Conservation (phyloP, 1,140 invertebrate genomes). For the Matsumurasca onukii region DNA sequence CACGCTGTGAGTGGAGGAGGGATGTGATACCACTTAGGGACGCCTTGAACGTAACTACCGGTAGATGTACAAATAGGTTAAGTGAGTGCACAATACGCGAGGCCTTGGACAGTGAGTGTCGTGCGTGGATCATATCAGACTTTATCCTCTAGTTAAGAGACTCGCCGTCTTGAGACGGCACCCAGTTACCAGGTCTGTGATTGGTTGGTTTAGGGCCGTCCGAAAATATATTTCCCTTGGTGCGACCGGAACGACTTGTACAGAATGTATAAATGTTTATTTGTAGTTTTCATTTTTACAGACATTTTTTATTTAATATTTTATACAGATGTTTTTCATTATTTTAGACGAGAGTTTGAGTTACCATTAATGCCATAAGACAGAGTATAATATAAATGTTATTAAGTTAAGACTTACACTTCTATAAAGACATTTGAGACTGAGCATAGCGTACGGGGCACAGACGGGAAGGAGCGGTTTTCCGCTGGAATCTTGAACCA, state of each 20-base stretch:
- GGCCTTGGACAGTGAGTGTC: background rate
- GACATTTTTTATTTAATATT: constrained; percentile 25
- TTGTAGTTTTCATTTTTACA: constrained; percentile 25
- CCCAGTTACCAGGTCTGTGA: constrained; percentile 33
- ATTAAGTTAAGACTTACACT: constrained; percentile 16
- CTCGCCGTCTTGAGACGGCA: background rate
- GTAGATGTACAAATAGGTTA: constrained; percentile 21
- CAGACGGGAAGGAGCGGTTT: constrained; percentile 1
- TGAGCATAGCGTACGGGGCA: constrained; percentile 10
- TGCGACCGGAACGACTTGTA: background rate
- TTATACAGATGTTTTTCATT: constrained; percentile 17
- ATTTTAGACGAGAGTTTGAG: constrained; percentile 29
- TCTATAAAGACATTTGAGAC: constrained; percentile 29
- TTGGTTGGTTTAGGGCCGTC: constrained; percentile 17
- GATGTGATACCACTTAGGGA: background rate
- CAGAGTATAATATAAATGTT: background rate
- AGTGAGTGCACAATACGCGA: constrained; percentile 15
- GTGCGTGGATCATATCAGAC: constrained; percentile 6
- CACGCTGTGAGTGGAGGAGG: constrained; percentile 8
- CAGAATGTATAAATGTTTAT: constrained; percentile 27
- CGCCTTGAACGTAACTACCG: constrained; percentile 10
- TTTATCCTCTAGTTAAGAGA: constrained; percentile 18
- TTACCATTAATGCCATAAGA: constrained; percentile 36
- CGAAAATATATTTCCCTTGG: background rate
- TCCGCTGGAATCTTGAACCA: background rate